These are phyloP conservation scores for Acleris emargana DNA, from an alignment of 2,888 invertebrate genomes.

Conservation along the genomic window DNA sequence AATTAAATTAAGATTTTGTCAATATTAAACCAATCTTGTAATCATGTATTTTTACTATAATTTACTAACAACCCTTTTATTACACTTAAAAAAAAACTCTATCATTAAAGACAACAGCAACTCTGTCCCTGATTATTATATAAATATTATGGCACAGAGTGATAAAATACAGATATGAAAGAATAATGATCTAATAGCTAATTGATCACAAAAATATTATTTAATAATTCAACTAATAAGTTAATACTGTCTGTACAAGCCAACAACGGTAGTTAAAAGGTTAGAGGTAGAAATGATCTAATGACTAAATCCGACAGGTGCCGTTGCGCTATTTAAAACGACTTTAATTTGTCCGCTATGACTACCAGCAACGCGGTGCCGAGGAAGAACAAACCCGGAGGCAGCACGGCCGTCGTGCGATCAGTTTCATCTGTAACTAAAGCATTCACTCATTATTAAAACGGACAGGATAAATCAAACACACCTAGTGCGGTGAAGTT, in stretches of 20 bases:
- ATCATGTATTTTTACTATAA: slow-evolving; percentile 1
- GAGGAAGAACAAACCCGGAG: slow-evolving; percentile 75
- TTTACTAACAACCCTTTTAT: neutral
- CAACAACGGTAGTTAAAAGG: slow-evolving; percentile 41
- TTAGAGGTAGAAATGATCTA: slow-evolving; percentile 58
- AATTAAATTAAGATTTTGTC: slow-evolving; percentile 10
- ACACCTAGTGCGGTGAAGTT: no score
- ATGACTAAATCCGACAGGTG: slow-evolving; percentile 49
- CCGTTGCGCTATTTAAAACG: slow-evolving; percentile 49
- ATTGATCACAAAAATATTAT: slow-evolving; percentile 39
- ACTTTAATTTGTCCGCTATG: slow-evolving; percentile 76
- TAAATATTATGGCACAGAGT: slow-evolving; percentile 2
- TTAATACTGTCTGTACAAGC: slow-evolving; percentile 62
- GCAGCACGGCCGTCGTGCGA: slow-evolving; percentile 63
- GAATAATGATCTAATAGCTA: slow-evolving; percentile 28
- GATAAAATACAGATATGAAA: slow-evolving; percentile 27
- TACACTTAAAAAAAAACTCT: neutral
- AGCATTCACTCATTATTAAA: neutral
- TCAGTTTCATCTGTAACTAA: slow-evolving; percentile 68
- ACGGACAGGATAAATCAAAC: no score
- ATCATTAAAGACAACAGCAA: neutral
- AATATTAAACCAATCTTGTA: slow-evolving; percentile 17
- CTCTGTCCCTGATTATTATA: neutral
- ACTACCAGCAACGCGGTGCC: slow-evolving; percentile 75
- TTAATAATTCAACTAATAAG: slow-evolving; percentile 61